Base-by-base conservation (phyloP, 2,888 invertebrate genomes). In the Pristionchus exspectatus region DNA sequence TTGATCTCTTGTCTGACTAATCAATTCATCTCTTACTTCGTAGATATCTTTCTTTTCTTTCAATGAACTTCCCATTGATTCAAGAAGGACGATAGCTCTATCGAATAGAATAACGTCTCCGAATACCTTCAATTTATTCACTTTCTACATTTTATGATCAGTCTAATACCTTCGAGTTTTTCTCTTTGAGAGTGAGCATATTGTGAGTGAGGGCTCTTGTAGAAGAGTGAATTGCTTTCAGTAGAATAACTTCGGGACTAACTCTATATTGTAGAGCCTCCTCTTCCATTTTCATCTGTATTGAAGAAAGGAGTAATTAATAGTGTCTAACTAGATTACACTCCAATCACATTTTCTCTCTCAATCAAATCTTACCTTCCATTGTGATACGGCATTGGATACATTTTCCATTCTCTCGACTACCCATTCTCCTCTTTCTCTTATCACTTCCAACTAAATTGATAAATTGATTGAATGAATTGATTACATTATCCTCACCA, bases 11-110 rank as follows among this genome's bases (percentile, higher is more conserved):
- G 83, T 54, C 50, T 83, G 83, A 38, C 50, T 54, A n/a, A 83
- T 54, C 38, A 92, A 91, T 90, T 92, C 92, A 86, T 92, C 92
- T 30, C 92, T 89, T 66, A 92, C 92, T 91, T 92, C 84, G 89
- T 92, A 92, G 33, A 92, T 91, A 69, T 91, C 88, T 21, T 91
- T 90, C 24, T 92, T 91, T 63, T 92, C 91, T n/a, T 89, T 74
- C 38, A 92, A 44, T 38, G 87, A 89, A 16, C 74, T 89, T 54
- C 91, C 90, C 83, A 92, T 89, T 16, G 87, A 86, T 69, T 92
- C 91, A 77, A 92, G 88, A 81, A 92, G 92, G 81, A 66, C 88
- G 69, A 92, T 90, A 44, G 91, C 91, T 27, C 88, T 50, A 27
- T 92, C 92, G 63, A 92, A 90, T 44, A 81, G 88, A 33, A 90